Base-by-base conservation (phyloP, 2,113 vertebrate species). In the Laterallus jamaicensis region DNA sequence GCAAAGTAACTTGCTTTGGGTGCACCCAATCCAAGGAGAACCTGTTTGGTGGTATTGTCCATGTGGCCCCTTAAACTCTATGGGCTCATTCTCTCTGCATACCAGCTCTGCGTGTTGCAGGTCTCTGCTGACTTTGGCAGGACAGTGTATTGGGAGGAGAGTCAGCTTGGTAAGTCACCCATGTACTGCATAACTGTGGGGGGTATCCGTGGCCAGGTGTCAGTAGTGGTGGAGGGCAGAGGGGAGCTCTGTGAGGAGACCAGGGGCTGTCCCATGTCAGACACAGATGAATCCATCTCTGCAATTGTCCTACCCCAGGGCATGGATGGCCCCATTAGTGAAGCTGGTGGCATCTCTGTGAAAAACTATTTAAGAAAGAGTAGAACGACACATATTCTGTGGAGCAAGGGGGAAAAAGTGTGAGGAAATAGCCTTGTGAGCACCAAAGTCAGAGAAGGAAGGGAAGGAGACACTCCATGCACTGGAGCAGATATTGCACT, bases 281-380 rank as follows among this genome's bases (percentile, higher is more conserved):
- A 29, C 12, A 12, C 29, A 56, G 29, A 29, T 2, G 2, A 29
- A 73, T 35, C 18, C 4, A 3, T 12, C n/a, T 47, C 40, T 12
- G 28, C 40, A 40, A 11, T 0, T 2, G n/a, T 11, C n/a, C 22
- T 5, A 9, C 12, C 0, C 2, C 26, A 37, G 55, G 47, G 31
- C 74, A 44, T 9, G 37, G 32, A 20, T 60, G 55, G 44, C 12
- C 39, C 11, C 49, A 28, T 22, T 39, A 47, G 12, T 0, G 0
- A 49, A 80, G 67, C 76, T 80, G 40, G 40, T 52, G 31, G 17
- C 37, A 67, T 22, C 26, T 52, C 60, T 37, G 22, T 37, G 42
- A 67, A 66, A 67, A 59, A 7, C 5, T 55, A 11, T 22, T 62
- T 64, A 50, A 56, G 35, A 66, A 80, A 40, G 20, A 42, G 59